Evolutionary conservation across 2,888 invertebrate genomes (phyloP).

Genomic region (Gerosis bhagava): DNA sequence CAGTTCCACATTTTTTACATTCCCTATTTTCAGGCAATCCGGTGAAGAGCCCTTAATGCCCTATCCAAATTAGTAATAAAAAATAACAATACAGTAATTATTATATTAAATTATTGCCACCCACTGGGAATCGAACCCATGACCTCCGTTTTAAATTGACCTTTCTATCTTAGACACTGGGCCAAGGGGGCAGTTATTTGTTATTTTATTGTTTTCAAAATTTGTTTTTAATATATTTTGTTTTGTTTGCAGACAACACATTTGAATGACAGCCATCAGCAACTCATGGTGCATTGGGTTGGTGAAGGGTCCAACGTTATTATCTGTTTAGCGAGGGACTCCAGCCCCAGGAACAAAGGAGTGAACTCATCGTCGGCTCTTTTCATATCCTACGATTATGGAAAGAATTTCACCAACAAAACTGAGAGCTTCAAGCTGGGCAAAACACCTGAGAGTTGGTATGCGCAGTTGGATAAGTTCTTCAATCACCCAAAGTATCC

Average conservation of each 20-base stretch:
- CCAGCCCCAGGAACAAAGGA: conserved; percentile 75
- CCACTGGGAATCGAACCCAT: too few relatives aligned
- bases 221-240: too few relatives aligned
- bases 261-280: conserved; percentile 93
- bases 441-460: conserved; percentile 71
- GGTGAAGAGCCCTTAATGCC: too few relatives aligned
- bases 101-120: too few relatives aligned
- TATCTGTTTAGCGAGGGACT: conserved; percentile 92
- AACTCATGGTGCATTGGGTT: conserved; percentile 96
- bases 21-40: too few relatives aligned
- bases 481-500: conserved; percentile 92
- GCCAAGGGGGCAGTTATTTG: too few relatives aligned
- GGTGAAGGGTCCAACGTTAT: conserved; percentile 94
- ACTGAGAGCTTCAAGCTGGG: conserved; percentile 85
- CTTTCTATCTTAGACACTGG: too few relatives aligned
- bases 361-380: conserved; percentile 88
- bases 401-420: conserved; percentile 89
- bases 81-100: too few relatives aligned
- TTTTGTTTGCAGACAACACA: conserved; percentile 84
- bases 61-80: too few relatives aligned
- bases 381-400: conserved; percentile 94
- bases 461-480: conserved; percentile 91
- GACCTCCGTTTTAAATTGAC: too few relatives aligned
- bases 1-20: too few relatives aligned
- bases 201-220: too few relatives aligned